Evolutionary conservation across 2,113 vertebrate genomes (phyloP).

Genomic region (Ursus arctos): DNA sequence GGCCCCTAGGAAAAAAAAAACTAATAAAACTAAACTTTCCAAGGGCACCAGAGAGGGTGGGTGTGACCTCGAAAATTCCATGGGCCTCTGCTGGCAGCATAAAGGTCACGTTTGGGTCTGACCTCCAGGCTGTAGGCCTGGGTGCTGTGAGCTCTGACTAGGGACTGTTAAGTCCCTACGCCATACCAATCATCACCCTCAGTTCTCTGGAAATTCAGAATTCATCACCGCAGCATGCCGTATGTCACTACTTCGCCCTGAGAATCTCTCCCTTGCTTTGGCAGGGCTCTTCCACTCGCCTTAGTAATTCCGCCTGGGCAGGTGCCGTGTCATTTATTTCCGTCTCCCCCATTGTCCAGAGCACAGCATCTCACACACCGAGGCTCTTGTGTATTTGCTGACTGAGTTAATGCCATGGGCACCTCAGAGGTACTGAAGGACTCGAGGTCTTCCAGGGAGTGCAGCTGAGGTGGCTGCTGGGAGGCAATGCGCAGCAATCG

Average conservation of each 20-base stretch:
- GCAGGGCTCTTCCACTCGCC: not conserved
- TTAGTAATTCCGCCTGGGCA: not conserved
- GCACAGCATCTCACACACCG: not conserved
- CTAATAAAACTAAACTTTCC: not conserved
- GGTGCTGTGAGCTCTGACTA: not conserved
- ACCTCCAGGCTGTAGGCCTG: not conserved
- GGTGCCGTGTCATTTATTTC: not conserved
- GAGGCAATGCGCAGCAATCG: not conserved
- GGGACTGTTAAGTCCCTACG: not conserved
- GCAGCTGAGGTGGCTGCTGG: not conserved
- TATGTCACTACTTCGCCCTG: not conserved
- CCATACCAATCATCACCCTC: fast-evolving
- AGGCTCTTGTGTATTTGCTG: not conserved
- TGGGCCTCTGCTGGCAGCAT: not conserved
- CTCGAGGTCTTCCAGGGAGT: not conserved
- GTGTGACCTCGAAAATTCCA: not conserved
- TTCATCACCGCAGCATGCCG: not conserved
- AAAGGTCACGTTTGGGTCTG: not conserved
- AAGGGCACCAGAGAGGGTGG: not conserved
- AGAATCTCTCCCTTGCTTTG: not conserved
- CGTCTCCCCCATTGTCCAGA: fast-evolving
- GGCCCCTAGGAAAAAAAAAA: not conserved
- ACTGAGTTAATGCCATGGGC: not conserved
- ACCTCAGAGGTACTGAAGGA: not conserved
- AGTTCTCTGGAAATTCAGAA: not conserved